Evolutionary conservation across 2,797 vertebrate species (phyloP), one percentile per base, ranked within the genome.

Genomic region (Gadopsis bispinosus): DNA sequence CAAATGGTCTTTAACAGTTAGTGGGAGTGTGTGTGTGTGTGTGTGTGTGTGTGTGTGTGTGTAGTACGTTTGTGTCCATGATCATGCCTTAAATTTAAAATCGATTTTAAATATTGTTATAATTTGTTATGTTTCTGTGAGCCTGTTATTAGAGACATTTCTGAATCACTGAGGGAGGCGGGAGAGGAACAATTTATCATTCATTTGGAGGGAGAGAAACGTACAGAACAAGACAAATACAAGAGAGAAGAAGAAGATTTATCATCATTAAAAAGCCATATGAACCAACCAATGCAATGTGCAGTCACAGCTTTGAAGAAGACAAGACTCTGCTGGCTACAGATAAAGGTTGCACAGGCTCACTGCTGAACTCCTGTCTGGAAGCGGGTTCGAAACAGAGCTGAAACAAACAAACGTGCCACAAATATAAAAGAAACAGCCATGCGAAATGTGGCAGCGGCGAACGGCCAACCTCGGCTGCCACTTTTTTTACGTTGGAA

Each of bases 11-110:
- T 54, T 54, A 29, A 22, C 51, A 54, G 51, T 13, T 12, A 29
- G 22, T 16, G 56, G 22, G 45, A 35, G 82, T 50, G 72, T 68
- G 60, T 60, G 43, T 50, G 66, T 69, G 67, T 56, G 62, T 55
- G 77, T 33, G n/a, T 64, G n/a, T n/a, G n/a, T n/a, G 26, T 26
- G 26, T 26, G 61, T 65, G 78, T 56, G 56, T 64, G 50, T 10
- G 45, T 62, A 48, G 19, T 4, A n/a, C 2, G 1, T 50, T 20
- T n/a, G 22, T 29, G 60, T 70, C n/a, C 9, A 13, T 70, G 37
- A 26, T 26, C 8, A 11, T 26, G 48, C 20, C 9, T 9, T 50
- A n/a, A 43, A 1, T 13, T 55, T 26, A 13, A 68, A 43, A 43
- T 43, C 5, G 10, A 43, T 68, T 41, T 68, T 4, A 43, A 55